These are phyloP conservation scores for Eupleurogrammus muticus DNA, from an alignment of 2,797 vertebrate genomes.

Conservation along the genomic window DNA sequence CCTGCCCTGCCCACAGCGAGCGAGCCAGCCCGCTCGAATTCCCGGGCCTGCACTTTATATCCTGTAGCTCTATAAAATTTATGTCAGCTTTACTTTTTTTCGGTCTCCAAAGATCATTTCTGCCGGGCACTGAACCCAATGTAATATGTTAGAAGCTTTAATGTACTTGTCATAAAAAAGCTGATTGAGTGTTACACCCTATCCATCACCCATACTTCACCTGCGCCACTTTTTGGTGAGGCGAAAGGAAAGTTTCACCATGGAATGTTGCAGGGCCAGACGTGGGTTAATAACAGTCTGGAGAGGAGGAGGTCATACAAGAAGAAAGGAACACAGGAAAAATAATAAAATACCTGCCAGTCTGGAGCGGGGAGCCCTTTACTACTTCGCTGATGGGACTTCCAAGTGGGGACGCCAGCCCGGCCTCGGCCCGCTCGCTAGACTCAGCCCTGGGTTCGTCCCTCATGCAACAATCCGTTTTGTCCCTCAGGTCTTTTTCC, in stretches of 20 bases:
- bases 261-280: conserved; percentile 65
- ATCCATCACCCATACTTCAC: conserved; percentile 60
- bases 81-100: conserved; percentile 40
- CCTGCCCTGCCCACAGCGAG: conserved; percentile 50
- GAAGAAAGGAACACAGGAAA: conserved; percentile 60
- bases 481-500: conserved; percentile 41
- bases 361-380: conserved; percentile 58
- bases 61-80: conserved; percentile 50
- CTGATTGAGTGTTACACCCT: conserved; percentile 46
- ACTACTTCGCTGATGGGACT: conserved; percentile 49
- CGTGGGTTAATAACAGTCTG: conserved; percentile 69
- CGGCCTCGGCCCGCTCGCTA: conserved; percentile 30
- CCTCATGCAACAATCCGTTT: conserved; percentile 11
- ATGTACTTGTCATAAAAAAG: conserved; percentile 61
- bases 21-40: conserved; percentile 34
- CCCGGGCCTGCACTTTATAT: conserved; percentile 35
- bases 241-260: conserved; percentile 63
- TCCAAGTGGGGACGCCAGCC: conserved; percentile 53
- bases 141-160: conserved; percentile 42
- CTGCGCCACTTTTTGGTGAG: conserved; percentile 52
- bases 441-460: conserved; percentile 28
- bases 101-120: conserved; percentile 56
- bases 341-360: conserved; percentile 78
- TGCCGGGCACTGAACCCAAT: conserved; percentile 36
- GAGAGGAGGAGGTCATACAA: conserved; percentile 44